phyloP scores from a whole-genome alignment of 2,888 invertebrate genomes.

The Acronicta psi region DNA sequence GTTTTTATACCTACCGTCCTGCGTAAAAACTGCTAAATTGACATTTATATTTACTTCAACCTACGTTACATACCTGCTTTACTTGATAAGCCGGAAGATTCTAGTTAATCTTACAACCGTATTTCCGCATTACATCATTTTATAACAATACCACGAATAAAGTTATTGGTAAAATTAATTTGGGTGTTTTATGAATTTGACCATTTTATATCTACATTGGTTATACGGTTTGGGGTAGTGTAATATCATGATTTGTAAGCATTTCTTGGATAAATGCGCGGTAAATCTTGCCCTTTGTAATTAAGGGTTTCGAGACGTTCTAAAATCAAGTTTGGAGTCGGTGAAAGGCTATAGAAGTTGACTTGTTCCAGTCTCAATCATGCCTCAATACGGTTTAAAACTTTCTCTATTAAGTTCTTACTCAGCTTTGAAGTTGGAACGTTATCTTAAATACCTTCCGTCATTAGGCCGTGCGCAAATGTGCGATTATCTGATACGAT shows the following conservation, averaged over 20 bases:
- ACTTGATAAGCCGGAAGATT: constrained; percentile 24
- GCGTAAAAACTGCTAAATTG: constrained; percentile 16
- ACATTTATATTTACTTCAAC: neutral
- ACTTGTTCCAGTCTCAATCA: constrained; percentile 30
- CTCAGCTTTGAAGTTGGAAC: constrained; percentile 11
- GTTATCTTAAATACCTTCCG: constrained; percentile 28
- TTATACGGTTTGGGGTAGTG: too few relatives aligned
- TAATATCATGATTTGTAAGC: neutral
- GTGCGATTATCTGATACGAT: neutral
- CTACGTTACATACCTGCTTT: neutral
- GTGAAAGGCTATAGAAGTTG: constrained; percentile 46
- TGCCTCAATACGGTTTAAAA: constrained; percentile 29
- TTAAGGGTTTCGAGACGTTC: constrained; percentile 1
- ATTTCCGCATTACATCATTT: constrained; percentile 25
- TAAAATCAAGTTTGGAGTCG: constrained; percentile 14
- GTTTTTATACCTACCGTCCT: too few relatives aligned
- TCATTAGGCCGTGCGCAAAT: neutral
- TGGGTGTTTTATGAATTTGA: constrained; percentile 36
- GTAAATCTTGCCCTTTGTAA: neutral
- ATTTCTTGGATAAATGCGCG: neutral
- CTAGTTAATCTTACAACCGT: constrained; percentile 4
- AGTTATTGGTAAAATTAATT: constrained; percentile 21
- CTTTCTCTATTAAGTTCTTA: constrained; percentile 44
- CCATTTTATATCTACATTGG: too few relatives aligned
- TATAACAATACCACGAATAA: constrained; percentile 11